phyloP scores from a whole-genome alignment of 2,888 invertebrate species.

The Protonemura montana region DNA sequence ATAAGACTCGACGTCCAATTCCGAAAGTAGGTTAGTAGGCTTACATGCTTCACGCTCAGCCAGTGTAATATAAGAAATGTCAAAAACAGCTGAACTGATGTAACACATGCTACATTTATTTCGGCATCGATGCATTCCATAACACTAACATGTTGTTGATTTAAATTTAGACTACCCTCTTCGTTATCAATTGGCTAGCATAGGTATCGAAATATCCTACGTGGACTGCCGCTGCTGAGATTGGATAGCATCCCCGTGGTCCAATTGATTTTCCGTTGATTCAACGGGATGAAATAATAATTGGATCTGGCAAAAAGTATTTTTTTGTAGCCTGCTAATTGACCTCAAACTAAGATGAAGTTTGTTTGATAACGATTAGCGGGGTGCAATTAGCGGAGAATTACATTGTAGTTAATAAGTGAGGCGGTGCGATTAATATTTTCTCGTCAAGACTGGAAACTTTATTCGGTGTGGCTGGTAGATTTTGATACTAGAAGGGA shows the following conservation, averaged over 20 bases:
- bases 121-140: conserved; percentile 16
- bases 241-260: neutral
- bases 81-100: conserved; percentile 38
- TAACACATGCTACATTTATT: conserved; percentile 23
- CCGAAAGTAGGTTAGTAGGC: conserved; percentile 38
- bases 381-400: neutral
- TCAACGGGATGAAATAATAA: neutral
- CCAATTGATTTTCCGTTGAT: neutral
- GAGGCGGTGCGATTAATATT: neutral
- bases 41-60: neutral
- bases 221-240: neutral
- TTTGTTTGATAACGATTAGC: neutral
- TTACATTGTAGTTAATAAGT: neutral
- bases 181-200: neutral
- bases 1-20: neutral
- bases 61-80: conserved; percentile 23
- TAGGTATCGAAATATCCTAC: neutral
- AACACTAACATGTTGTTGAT: neutral
- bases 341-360: neutral
- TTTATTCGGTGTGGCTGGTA: neutral
- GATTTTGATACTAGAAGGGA: neutral
- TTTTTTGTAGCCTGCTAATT: neutral
- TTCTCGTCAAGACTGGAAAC: neutral
- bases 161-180: neutral
- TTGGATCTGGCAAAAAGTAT: neutral